Base-by-base conservation (phyloP, 1,140 invertebrate genomes). In the Pseudomyrmex sp. region DNA sequence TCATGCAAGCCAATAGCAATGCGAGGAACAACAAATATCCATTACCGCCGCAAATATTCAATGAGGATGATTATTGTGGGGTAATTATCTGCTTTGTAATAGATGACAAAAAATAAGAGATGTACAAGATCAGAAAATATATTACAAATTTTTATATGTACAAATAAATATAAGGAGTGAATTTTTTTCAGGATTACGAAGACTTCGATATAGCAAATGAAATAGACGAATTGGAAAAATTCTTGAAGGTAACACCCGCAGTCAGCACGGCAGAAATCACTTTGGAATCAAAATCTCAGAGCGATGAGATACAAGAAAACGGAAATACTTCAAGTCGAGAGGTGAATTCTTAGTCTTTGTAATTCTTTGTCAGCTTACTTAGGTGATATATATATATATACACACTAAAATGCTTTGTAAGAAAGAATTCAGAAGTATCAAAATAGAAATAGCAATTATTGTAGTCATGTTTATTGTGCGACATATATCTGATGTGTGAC, bases 1-100 rank as follows among this genome's bases (percentile, higher is more conserved):
- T 98, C 91, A 99, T 99, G 98, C 97, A 98, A 93, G 96, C 96
- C 86, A 97, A 98, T 92, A 96, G 97, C 79, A 98, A 97, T 88
- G 96, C 97, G 68, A 97, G 96, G 91, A 97, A 97, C 44, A 96
- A 95, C 69, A 96, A 96, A 91, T 95, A 96, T 85, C 96, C 98
- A 35, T 94, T 99, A 86, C 98, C 98, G 68, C 98, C 98, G 73
- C 98, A 99, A 94, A 96, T 99, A 86, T 99, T 99, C 92, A 98
- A 98, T 92, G 98, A 98, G 83, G 96, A 97, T 48, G 96, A 97
- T 83, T 99, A 99, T 92, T 99, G 98, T 93, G 98, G 98, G 90
- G 98, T 98, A 96, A 96, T 96, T 94, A 65, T 85, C 48, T 23
- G 3, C 5, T 58, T 58, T 59, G 0, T 2, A 20, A 66, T 46